These are phyloP conservation scores for Drosophila heteroneura DNA, from an alignment of 2,888 invertebrate species.

Conservation along the genomic window DNA sequence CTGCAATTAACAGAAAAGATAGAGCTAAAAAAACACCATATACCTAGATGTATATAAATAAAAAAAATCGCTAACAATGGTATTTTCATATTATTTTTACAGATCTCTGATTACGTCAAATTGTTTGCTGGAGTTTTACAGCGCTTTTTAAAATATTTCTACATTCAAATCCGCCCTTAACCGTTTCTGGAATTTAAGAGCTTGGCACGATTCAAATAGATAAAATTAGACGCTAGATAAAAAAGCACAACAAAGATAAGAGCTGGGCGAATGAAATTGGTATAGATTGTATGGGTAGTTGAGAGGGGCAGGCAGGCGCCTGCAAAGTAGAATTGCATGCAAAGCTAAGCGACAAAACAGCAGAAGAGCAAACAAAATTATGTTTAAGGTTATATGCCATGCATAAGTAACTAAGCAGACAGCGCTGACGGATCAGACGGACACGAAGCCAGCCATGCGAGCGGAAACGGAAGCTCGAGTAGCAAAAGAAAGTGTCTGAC, in stretches of 20 bases:
- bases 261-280: slow-evolving; percentile 5
- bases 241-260: slow-evolving; percentile 41
- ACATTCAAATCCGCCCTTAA: background rate
- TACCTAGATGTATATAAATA: background rate
- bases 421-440: slow-evolving; percentile 49
- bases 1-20: background rate
- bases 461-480: slow-evolving; percentile 76
- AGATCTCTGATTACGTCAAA: background rate
- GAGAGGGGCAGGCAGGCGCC: background rate
- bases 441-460: slow-evolving; percentile 48
- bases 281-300: background rate
- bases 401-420: slow-evolving; percentile 76
- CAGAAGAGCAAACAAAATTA: slow-evolving; percentile 76
- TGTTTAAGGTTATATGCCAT: slow-evolving; percentile 80
- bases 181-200: slow-evolving; percentile 7
- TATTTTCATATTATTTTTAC: background rate
- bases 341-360: slow-evolving; percentile 58
- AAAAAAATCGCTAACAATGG: background rate
- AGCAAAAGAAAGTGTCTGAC: slow-evolving; percentile 80
- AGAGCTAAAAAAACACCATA: background rate
- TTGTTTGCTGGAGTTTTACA: background rate
- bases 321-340: slow-evolving; percentile 62
- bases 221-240: slow-evolving; percentile 54
- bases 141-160: background rate
- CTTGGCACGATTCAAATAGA: slow-evolving; percentile 63